Evolutionary conservation across 1,140 invertebrate species (phyloP).

Genomic region (Ostrea denselamellosa): DNA sequence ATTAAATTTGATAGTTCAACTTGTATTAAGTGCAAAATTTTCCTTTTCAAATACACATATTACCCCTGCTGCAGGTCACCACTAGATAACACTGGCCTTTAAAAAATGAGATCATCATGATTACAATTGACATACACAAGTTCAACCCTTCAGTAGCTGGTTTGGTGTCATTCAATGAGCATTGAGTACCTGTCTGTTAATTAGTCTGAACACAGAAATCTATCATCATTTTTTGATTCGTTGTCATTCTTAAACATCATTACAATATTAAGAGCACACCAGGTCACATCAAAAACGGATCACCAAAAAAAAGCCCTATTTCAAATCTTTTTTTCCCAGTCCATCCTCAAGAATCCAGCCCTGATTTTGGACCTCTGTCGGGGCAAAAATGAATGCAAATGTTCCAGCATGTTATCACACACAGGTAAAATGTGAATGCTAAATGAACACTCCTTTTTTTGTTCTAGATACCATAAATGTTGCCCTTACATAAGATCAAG

Average conservation of each 20-base stretch:
- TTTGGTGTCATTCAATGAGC: neutral
- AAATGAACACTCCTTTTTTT: slow-evolving; percentile 26
- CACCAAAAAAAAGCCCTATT: neutral
- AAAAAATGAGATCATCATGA: slow-evolving; percentile 38
- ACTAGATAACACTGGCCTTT: slow-evolving; percentile 22
- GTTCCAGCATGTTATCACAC: neutral
- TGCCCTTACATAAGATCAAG: slow-evolving; percentile 10
- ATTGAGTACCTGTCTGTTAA: neutral
- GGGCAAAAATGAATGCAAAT: slow-evolving; percentile 13
- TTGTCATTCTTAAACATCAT: slow-evolving; percentile 15
- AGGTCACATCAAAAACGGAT: slow-evolving; percentile 22
- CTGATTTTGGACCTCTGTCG: neutral
- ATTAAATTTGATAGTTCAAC: neutral
- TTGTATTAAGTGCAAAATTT: neutral
- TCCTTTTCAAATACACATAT: neutral
- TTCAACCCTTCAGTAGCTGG: neutral
- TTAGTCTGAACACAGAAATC: slow-evolving; percentile 30
- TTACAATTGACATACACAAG: neutral
- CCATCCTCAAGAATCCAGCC: slow-evolving; percentile 1
- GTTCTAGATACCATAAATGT: neutral
- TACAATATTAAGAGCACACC: slow-evolving; percentile 28
- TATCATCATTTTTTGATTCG: slow-evolving; percentile 31
- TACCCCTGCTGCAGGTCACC: neutral
- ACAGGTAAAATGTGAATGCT: neutral
- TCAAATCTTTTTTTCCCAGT: neutral